Base-by-base conservation (phyloP, 2,113 vertebrate genomes). In the Rhadina sibilatrix region DNA sequence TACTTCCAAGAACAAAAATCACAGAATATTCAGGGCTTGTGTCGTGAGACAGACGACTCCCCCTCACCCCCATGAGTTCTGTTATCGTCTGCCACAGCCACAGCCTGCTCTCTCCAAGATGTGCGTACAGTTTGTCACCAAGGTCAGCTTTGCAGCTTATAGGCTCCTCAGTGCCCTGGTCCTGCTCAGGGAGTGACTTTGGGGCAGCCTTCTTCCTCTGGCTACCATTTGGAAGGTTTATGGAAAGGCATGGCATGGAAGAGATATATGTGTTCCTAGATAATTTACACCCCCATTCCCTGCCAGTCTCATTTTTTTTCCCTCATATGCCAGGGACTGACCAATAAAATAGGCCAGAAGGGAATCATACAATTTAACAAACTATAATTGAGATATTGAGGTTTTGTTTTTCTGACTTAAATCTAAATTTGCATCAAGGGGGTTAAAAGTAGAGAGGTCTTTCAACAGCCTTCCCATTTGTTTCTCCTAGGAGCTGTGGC, bases 1-100 rank as follows among this genome's bases (percentile, higher is more conserved):
- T 79, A 52, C 69, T 95, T 82, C 46, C 24, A 74, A 71, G 83
- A 72, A 49, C 42, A 25, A 65, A 82, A 82, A 63, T 93, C 28
- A 60, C 53, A 77, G 63, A 52, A 47, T 79, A 56, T 42, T 35
- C 66, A 93, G 61, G 69, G 22, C 25, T 57, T 22, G 4, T 23
- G 38, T 53, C 6, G 0, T 33, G 79, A 92, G n/a, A 80, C 53
- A 53, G 28, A 18, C 57, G 61, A 15, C 21, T 30, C 17, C 27
- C 15, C 22, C 38, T 23, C 3, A 0, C 16, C 11, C 20, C 53
- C 21, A 25, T 5, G 10, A 78, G 44, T 60, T 50, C 46, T 0
- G 1, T 59, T 74, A 28, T 25, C 0, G 0, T n/a, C 16, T 2
- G 0, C 33, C 4, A 25, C 56, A 74, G 37, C 50, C 71, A 25